These are phyloP conservation scores for Cyrtonyx montezumae DNA, from an alignment of 2,113 vertebrate genomes.

Conservation along the genomic window DNA sequence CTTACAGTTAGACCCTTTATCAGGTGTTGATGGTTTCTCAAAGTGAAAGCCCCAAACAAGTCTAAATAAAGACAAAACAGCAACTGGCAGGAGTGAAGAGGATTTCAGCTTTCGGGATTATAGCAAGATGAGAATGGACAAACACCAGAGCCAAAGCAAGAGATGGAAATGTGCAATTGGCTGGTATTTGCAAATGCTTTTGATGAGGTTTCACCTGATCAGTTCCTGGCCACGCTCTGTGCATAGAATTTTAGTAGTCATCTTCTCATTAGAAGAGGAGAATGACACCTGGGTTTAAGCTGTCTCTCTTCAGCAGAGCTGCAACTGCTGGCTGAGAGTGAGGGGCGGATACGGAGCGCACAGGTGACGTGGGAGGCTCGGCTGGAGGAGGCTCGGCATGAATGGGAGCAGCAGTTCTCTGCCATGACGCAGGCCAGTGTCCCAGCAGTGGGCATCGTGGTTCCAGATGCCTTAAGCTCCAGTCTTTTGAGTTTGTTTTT, in stretches of 20 bases:
- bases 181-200: no score
- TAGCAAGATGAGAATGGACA: not conserved
- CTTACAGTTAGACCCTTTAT: not conserved
- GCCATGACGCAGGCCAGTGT: constrained; percentile 80
- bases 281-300: not conserved
- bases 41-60: no score
- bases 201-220: not conserved
- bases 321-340: constrained; percentile 78
- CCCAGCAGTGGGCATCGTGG: not conserved
- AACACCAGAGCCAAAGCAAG: not conserved
- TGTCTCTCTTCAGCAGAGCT: constrained; percentile 75
- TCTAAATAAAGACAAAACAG: not conserved
- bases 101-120: not conserved
- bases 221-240: not conserved
- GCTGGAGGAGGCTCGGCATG: constrained; percentile 82
- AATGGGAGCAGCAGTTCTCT: constrained; percentile 83
- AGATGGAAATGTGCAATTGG: not conserved
- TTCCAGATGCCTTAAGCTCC: not conserved
- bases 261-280: not conserved
- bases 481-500: not conserved
- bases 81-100: not conserved
- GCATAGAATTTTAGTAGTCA: not conserved
- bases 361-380: constrained; percentile 84
- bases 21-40: not conserved
- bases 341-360: constrained; percentile 76